phyloP scores from a whole-genome alignment of 2,113 vertebrate species.

The Lycocorax pyrrhopterus region DNA sequence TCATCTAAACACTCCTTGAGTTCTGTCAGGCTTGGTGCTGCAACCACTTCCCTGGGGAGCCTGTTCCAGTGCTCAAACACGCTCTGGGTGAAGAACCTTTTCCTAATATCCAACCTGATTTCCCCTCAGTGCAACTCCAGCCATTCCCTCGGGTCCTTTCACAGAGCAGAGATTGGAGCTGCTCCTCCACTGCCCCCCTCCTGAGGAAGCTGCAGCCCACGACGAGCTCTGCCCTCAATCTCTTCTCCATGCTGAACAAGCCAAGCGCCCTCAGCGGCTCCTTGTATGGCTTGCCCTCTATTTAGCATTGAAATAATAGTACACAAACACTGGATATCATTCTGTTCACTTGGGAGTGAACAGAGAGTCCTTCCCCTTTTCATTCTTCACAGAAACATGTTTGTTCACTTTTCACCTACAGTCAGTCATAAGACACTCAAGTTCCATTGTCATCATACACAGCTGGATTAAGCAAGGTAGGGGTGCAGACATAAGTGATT shows the following conservation, averaged over 20 bases:
- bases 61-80: neutral
- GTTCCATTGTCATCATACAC: neutral
- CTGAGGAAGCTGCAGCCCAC: neutral
- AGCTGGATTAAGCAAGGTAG: neutral
- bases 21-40: neutral
- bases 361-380: neutral
- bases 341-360: neutral
- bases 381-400: neutral
- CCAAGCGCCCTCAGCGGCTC: accelerated
- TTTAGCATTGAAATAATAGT: neutral
- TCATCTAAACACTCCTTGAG: accelerated
- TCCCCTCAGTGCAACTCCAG: neutral
- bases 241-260: neutral
- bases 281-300: neutral
- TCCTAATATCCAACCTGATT: neutral
- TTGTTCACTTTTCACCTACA: neutral
- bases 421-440: neutral
- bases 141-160: neutral
- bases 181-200: neutral
- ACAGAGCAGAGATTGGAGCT: neutral
- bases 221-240: neutral
- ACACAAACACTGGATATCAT: neutral
- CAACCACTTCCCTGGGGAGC: neutral
- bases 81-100: neutral
- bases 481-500: neutral